phyloP scores from a whole-genome alignment of 1,140 invertebrate species.

The Schlechtendalia chinensis region DNA sequence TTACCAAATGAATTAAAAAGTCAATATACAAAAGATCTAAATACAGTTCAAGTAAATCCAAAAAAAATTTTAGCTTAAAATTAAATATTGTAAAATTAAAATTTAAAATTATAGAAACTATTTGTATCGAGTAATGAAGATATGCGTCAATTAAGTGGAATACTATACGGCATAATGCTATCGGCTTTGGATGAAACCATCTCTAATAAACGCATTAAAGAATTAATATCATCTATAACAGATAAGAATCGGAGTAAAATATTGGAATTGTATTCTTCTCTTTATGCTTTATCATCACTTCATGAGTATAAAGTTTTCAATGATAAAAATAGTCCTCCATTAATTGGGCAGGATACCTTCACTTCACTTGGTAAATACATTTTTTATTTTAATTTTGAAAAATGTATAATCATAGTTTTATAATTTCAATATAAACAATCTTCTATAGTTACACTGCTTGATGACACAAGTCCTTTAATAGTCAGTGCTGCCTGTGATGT shows the following conservation, averaged over 20 bases:
- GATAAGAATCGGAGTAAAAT: slow-evolving; percentile 43
- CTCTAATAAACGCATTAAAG: slow-evolving; percentile 1
- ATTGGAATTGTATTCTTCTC: slow-evolving; percentile 3
- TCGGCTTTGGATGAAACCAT: slow-evolving; percentile 17
- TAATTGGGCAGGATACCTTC: slow-evolving; percentile 17
- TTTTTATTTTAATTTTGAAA: neutral
- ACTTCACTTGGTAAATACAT: slow-evolving; percentile 3
- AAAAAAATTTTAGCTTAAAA: neutral
- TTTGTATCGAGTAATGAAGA: slow-evolving; percentile 72
- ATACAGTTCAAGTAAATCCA: slow-evolving; percentile 55
- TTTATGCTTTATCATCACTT: slow-evolving; percentile 18
- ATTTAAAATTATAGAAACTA: slow-evolving; percentile 61
- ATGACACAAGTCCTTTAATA: slow-evolving; percentile 60
- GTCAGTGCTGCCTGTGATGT: slow-evolving; percentile 65
- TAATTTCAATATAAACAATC: neutral
- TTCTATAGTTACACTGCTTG: slow-evolving; percentile 21
- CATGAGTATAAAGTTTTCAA: slow-evolving; percentile 62
- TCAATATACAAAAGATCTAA: slow-evolving; percentile 61
- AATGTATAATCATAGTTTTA: neutral
- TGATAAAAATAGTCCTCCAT: slow-evolving; percentile 48
- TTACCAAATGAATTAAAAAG: slow-evolving; percentile 63
- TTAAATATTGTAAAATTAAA: neutral
- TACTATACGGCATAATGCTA: slow-evolving; percentile 62
- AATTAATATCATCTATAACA: slow-evolving; percentile 18
- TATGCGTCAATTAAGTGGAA: slow-evolving; percentile 67